Evolutionary conservation across 2,113 vertebrate genomes (phyloP).

Genomic region (Pica pica): DNA sequence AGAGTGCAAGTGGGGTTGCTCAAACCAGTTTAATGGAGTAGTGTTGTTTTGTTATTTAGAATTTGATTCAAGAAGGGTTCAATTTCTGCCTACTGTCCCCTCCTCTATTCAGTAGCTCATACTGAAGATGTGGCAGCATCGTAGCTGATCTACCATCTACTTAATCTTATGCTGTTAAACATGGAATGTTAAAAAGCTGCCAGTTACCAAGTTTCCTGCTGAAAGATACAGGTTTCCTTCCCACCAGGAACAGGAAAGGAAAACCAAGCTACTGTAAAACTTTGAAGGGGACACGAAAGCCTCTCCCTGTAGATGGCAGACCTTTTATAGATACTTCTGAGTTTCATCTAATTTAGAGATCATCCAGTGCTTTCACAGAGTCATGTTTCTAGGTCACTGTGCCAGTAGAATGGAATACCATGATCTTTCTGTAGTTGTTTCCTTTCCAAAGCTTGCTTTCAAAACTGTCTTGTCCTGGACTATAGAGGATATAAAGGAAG

Average conservation of each 20-base stretch:
- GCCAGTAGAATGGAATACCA: background rate
- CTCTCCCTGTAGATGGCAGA: background rate
- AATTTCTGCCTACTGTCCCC: background rate
- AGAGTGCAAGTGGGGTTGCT: background rate
- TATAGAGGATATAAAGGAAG: background rate
- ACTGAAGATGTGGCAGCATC: background rate
- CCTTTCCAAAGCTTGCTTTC: background rate
- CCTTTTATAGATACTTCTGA: background rate
- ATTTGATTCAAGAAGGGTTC: background rate
- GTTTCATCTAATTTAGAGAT: background rate
- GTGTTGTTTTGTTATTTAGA: background rate
- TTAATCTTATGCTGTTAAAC: background rate
- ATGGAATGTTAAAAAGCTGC: background rate
- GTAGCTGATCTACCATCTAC: background rate
- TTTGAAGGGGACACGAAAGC: background rate
- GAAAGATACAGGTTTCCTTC: background rate
- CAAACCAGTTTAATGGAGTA: background rate
- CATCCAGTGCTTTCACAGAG: background rate
- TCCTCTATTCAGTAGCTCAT: accelerated
- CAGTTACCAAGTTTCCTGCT: background rate
- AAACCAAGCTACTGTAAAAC: background rate
- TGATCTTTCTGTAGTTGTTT: background rate
- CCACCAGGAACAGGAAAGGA: background rate
- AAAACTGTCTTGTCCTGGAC: background rate
- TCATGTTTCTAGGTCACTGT: background rate